Evolutionary conservation across 2,888 invertebrate genomes (phyloP), one percentile per base, ranked within the genome.

Genomic region (Opisthograptis luteolata): DNA sequence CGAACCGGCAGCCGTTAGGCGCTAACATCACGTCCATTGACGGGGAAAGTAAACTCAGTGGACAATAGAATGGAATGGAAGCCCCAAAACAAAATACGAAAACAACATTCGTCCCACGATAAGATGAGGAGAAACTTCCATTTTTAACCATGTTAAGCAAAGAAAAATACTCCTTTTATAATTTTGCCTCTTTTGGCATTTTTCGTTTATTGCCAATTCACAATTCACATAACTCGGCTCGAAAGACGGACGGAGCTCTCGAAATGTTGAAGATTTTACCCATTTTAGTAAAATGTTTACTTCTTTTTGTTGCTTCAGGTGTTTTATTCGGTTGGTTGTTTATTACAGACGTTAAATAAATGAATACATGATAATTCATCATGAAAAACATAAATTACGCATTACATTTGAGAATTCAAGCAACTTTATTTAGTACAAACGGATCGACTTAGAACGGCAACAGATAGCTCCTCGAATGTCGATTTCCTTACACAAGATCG

Each of bases 21-120:
- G 28, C 14, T 65, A 42, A 47, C 71, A 72, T 76, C 73, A 77
- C 69, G 75, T 63, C 68, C 59, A 59, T 53, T 49, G 47, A 36
- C 58, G 71, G 83, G 69, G 85, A 86, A 86, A 86, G 86, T 83
- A 69, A 73, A 75, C 59, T 67, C 55, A 56, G 60, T 66, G 62
- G 62, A 81, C 80, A 81, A 84, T 77, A 64, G 70, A 69, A 70
- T 64, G 68, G 70, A 69, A 70, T 64, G 68, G 66, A 70, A 69
- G 66, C 70, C 59, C 61, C 63, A 62, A 68, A 70, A 69, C 66
- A 65, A 66, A 68, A 76, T 69, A 74, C 59, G 68, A 75, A 74
- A 70, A 66, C 52, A 62, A 66, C 60, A 69, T 75, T 66, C 64
- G 53, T 60, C 60, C 60, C 59, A 64, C 52, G 60, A 63, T 54